Evolutionary conservation across 2,888 invertebrate species (phyloP), one percentile per base, ranked within the genome.

Genomic region (Apoda limacodes): DNA sequence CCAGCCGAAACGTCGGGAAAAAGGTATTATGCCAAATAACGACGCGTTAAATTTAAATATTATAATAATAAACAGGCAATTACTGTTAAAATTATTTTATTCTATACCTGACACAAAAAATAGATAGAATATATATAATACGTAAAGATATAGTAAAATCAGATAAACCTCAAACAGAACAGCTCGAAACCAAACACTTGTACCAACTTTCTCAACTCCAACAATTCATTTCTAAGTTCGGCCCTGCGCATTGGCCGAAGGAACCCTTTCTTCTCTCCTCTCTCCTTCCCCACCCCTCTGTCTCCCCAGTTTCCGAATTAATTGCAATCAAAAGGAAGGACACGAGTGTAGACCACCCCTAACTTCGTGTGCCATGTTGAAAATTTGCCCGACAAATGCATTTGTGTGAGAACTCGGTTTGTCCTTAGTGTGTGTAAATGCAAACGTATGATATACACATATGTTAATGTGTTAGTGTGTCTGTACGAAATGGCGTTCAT

Each of bases 261-360:
- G 53, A 53, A 59, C 63, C 68, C 65, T 60, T 56, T 57, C 52
- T 52, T 50, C 56, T 50, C 56, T 51, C 53, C 50, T 56, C 50
- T 49, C 39, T 52, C 48, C 50, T 47, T 41, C 48, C 35, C 38
- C 20, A 33, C 26, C 43, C 48, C 45, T 30, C 43, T 46, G 19
- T 42, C 50, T 39, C 49, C 57, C 54, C 52, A 53, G 62, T 60
- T 61, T 64, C 66, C 68, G 76, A 78, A 80, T 80, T 80, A 80
- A 80, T 80, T 78, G 80, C 80, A 80, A 80, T 80, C 78, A 80
- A 75, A 76, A 78, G 80, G 75, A 76, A 80, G 78, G 80, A 80
- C 78, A 71, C 67, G 65, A 76, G 71, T 69, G 63, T 65, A 70
- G 78, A 68, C 80, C 76, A 72, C 65, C 75, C 78, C 76, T 68